Percentiles rank a stretch among this genome's conserved stretches.
Conservation (phyloP, 2,113 vertebrate genomes). For the Erpornis zantholeuca region DNA sequence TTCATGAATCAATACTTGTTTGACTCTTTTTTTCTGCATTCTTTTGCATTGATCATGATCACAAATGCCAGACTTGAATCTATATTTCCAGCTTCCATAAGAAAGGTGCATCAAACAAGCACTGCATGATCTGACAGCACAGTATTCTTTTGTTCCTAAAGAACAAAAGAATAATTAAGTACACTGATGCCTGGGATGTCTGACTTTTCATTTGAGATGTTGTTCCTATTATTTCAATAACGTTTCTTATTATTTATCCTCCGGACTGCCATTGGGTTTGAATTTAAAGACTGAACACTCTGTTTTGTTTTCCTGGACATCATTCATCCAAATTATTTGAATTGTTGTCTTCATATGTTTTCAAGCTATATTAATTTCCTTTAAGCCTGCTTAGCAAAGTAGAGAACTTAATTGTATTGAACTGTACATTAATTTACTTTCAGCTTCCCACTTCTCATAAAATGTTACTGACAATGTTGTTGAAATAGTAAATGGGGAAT, state of each 20-base stretch:
- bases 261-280: not conserved
- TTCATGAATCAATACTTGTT: not conserved
- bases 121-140: not conserved
- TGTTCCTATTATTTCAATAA: conserved; percentile 31
- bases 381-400: not conserved
- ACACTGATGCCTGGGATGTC: not conserved
- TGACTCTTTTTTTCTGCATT: not conserved
- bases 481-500: not conserved
- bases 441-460: not conserved
- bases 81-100: not conserved
- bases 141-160: conserved; percentile 35
- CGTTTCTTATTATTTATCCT: not conserved
- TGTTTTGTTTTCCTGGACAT: not conserved
- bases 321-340: not conserved
- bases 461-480: not conserved
- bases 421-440: not conserved
- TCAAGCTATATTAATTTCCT: not conserved
- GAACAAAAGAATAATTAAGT: conserved; percentile 66
- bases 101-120: not conserved
- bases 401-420: not conserved
- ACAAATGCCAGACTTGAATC: conserved; percentile 4
- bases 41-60: conserved; percentile 17
- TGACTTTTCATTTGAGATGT: conserved; percentile 18
- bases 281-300: not conserved
- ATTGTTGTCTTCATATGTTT: not conserved